Evolutionary conservation across 2,888 invertebrate species (phyloP), one percentile per base, ranked within the genome.

Genomic region (Physocephala rufipes): DNA sequence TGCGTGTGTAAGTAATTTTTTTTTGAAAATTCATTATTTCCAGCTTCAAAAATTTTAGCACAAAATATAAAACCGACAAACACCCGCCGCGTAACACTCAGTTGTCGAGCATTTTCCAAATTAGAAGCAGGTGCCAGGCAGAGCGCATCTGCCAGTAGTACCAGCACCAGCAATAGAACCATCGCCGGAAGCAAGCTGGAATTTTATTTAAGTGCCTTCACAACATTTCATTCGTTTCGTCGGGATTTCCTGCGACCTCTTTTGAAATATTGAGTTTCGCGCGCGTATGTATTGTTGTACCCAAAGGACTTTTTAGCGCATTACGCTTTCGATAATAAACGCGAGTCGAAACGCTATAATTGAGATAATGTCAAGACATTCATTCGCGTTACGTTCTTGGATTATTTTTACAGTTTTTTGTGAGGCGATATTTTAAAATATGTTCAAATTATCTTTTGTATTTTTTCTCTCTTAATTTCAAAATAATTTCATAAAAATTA

Each of bases 61-160:
- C 62, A 78, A 74, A 79, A 80, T 79, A 83, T 83, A 83, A 83
- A 83, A 82, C 79, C 82, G 79, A 79, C 76, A 72, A 71, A 72
- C 72, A 49, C 66, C 63, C 72, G 51, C 71, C 74, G 65, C 67
- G 70, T 73, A 75, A 73, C 74, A 73, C 75, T 78, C 76, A 78
- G 77, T 78, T 73, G 74, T 64, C 74, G 53, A 74, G 67, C 71
- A 72, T 73, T 72, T 68, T 71, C 59, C 67, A 61, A 36, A 68
- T 62, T 36, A 68, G 68, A 43, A 62, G 49, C 68, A 68, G 62
- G 64, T 68, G 68, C 55, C 63, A 62, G 15, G 49, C 16, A 28
- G 58, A 68, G 26, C 51, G 21, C 59, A 61, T 30, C 30, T 53
- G 61, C 28, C 26, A 58, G 21, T 24, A 58, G n/a, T 24, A 55